Evolutionary conservation across 2,888 invertebrate genomes (phyloP).

Genomic region (Tuta absoluta): DNA sequence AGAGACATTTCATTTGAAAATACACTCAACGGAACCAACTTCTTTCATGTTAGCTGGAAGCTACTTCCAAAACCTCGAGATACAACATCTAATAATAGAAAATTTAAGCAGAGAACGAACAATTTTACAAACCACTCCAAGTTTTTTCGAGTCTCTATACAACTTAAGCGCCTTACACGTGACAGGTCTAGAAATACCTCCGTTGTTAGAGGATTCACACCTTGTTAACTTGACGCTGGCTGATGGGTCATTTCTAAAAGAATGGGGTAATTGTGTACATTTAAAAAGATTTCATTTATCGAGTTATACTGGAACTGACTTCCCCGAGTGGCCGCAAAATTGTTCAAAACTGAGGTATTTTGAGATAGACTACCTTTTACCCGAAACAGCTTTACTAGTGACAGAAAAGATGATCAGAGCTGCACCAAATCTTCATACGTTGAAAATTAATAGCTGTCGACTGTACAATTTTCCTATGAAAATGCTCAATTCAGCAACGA

Average conservation of each 20-base stretch:
- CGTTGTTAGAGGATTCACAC: not conserved
- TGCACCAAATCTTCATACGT: not conserved
- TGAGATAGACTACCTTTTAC: not conserved
- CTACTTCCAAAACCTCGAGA: not conserved
- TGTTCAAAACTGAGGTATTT: not conserved
- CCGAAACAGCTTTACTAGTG: not conserved
- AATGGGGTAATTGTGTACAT: not conserved
- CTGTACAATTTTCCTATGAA: not conserved
- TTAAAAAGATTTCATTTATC: not conserved
- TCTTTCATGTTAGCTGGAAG: not conserved
- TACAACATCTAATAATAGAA: not conserved
- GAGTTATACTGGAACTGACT: not conserved
- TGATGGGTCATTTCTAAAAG: not conserved
- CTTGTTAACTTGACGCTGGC: not conserved
- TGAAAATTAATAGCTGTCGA: constrained; percentile 1
- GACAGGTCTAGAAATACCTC: not conserved
- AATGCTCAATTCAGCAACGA: not conserved
- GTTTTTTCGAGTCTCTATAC: not conserved
- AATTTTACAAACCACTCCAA: not conserved
- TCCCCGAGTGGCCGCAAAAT: not conserved
- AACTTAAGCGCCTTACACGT: not conserved
- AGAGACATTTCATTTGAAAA: not conserved
- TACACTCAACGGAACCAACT: not conserved
- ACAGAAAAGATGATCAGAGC: not conserved
- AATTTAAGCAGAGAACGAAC: not conserved